Conservation (phyloP, 2,113 vertebrate genomes). For the Pao palembangensis region DNA sequence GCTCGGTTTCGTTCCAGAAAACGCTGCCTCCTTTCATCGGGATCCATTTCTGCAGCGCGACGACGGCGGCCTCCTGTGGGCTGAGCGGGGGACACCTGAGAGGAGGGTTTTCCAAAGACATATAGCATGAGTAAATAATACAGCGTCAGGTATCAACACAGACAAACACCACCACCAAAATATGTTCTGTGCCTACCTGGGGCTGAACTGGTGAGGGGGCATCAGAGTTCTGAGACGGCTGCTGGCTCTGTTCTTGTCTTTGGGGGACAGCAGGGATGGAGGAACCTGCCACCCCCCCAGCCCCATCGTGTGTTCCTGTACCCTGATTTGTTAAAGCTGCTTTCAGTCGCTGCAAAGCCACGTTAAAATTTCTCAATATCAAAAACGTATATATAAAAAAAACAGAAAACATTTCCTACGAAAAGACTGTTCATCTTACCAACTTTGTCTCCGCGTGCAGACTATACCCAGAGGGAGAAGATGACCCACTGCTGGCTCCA, state of each 20-base stretch:
- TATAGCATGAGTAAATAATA: too few relatives aligned
- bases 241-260: conserved; percentile 85
- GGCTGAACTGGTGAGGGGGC: conserved; percentile 91
- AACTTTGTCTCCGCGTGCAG: conserved; percentile 87
- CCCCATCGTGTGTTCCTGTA: conserved; percentile 77
- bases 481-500: conserved; percentile 79
- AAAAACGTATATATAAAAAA: not conserved
- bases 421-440: conserved; percentile 68
- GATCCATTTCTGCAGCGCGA: conserved; percentile 87
- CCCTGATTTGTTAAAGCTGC: conserved; percentile 83
- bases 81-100: conserved; percentile 88
- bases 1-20: conserved; percentile 93
- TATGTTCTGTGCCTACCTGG: conserved; percentile 72
- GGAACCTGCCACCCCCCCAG: conserved; percentile 71
- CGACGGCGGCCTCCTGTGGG: conserved; percentile 86
- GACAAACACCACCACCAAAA: too few relatives aligned
- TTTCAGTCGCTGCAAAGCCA: conserved; percentile 83
- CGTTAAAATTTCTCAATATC: not conserved
- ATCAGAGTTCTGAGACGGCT: conserved; percentile 82
- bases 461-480: conserved; percentile 87
- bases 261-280: conserved; percentile 83
- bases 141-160: too few relatives aligned
- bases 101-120: not conserved
- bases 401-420: not conserved
- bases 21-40: conserved; percentile 88